Evolutionary conservation across 2,113 vertebrate genomes (phyloP), one percentile per base, ranked within the genome.

Genomic region (Engystomops pustulosus): DNA sequence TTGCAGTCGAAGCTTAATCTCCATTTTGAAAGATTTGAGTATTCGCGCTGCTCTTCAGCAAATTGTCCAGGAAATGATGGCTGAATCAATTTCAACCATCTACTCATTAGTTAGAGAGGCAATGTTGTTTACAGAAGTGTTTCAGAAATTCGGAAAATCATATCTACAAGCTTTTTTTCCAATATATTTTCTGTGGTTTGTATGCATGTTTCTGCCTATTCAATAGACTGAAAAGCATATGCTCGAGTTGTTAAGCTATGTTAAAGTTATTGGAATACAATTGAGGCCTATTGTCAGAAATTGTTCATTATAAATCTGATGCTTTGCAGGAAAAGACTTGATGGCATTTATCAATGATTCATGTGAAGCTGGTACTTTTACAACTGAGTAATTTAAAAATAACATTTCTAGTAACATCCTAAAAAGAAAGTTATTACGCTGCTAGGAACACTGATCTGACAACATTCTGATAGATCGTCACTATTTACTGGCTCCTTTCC

Each of bases 11-110:
- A 60, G 55, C 27, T 60, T 60, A 60, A 60, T 60, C 23, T 60
- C 55, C n/a, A 60, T 60, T 60, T 60, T 60, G 23, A 60, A 60
- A 60, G 55, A 60, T 60, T 60, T 27, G 55, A 60, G 55, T 23
- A 25, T n/a, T 60, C 55, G 27, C 55, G 6, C 55, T 2, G 55
- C 55, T 60, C 55, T 60, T 27, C 55, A 60, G 55, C 55, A 60
- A 60, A 23, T 60, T 60, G 55, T 60, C 55, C 55, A 60, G 55
- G 55, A 60, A 27, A 60, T 60, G 55, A 60, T 60, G 55, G 23
- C 55, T 25, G 55, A 60, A 60, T 60, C 55, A 60, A 60, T 60
- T 60, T 25, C 55, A 60, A 60, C 55, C 55, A 60, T 60, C 55
- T 60, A 25, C 55, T 60, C 55, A 60, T 60, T 60, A 60, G 55